Conservation (phyloP, 2,797 vertebrate species). For the Gymnoscopelus microlampas region DNA sequence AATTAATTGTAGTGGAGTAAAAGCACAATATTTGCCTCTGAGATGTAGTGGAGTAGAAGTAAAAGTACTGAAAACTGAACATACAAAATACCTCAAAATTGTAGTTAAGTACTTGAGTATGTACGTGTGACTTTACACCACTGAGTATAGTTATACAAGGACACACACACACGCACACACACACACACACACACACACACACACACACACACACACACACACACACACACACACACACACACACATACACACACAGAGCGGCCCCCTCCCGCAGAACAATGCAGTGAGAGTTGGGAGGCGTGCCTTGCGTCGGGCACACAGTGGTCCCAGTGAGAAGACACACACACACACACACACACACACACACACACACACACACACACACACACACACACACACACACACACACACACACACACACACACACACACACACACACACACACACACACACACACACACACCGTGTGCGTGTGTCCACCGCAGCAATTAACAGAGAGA, state of each 20-base stretch:
- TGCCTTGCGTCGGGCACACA: too few relatives aligned
- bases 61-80: too few relatives aligned
- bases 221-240: conserved; percentile 3
- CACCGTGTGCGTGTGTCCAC: conserved; percentile 39
- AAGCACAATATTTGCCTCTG: too few relatives aligned
- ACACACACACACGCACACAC: not conserved
- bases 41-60: too few relatives aligned
- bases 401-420: conserved; percentile 14
- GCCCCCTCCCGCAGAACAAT: too few relatives aligned
- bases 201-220: conserved; percentile 6
- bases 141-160: not conserved
- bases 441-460: conserved; percentile 14
- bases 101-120: too few relatives aligned
- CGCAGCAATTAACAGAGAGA: conserved; percentile 78
- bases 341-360: conserved; percentile 10
- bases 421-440: conserved; percentile 8
- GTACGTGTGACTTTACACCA: too few relatives aligned
- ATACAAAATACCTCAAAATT: too few relatives aligned
- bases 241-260: not conserved
- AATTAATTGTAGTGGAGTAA: too few relatives aligned
- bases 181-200: conserved; percentile 4
- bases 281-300: too few relatives aligned
- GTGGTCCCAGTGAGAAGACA: too few relatives aligned
- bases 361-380: conserved; percentile 1
- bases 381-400: conserved; percentile 9